Conservation (phyloP, 2,113 vertebrate genomes). For the Cinclus mexicanus region DNA sequence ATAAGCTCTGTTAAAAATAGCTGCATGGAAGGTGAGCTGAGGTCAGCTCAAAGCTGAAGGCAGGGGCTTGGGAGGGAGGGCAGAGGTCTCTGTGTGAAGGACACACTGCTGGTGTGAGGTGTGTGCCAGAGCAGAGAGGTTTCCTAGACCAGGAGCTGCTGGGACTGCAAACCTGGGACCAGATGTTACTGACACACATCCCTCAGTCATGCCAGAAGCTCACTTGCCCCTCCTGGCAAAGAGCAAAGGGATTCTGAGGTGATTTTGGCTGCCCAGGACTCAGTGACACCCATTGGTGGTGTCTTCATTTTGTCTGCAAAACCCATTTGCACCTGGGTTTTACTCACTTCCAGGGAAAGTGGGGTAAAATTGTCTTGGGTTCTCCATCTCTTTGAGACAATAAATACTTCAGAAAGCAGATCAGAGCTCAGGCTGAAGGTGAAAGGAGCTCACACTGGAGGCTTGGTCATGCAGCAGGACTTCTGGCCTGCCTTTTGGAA, state of each 20-base stretch:
- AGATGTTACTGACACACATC: neutral
- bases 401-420: neutral
- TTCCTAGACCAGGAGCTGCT: neutral
- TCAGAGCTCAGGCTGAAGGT: accelerated
- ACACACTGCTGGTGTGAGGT: neutral
- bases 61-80: neutral
- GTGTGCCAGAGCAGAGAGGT: neutral
- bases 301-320: no score
- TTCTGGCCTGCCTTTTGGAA: neutral
- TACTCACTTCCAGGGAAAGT: neutral
- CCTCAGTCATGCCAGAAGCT: neutral
- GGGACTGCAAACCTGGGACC: neutral
- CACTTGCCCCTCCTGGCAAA: neutral
- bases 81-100: neutral
- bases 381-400: neutral
- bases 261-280: neutral
- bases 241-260: neutral
- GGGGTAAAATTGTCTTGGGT: neutral
- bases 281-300: neutral
- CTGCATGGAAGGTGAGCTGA: neutral
- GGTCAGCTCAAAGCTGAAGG: neutral
- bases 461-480: neutral
- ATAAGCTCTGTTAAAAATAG: constrained; percentile 7
- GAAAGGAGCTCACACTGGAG: neutral
- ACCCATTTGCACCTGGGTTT: neutral